A percentile compares a stretch with the other conserved stretches of the same genome.
These are phyloP conservation scores for Tethya wilhelma DNA, from an alignment of 37 sponge, comb jelly and placozoan species.

Conservation along the genomic window DNA sequence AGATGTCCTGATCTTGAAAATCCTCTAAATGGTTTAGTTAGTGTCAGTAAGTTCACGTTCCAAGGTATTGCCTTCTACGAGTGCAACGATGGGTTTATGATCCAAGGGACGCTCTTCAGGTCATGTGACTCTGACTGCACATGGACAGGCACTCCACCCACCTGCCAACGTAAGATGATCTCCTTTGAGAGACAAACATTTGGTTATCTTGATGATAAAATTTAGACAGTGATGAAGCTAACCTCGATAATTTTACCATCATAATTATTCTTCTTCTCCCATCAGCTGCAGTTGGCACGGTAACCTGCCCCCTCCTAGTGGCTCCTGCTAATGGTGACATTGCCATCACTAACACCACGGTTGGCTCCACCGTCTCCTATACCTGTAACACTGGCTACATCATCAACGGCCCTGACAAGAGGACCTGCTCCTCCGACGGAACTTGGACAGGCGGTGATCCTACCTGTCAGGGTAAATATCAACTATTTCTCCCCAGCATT, in stretches of 20 bases:
- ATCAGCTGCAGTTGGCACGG: conserved; percentile 8
- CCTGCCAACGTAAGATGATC: too few relatives aligned
- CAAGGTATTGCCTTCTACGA: conserved; percentile 20
- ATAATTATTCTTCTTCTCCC: too few relatives aligned
- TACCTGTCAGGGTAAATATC: neutral
- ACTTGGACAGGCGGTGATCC: conserved; percentile 25
- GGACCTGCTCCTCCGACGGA: conserved; percentile 30
- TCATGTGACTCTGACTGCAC: conserved; percentile 36
- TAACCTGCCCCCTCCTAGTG: neutral
- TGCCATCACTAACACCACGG: neutral
- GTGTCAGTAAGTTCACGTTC: conserved; percentile 7
- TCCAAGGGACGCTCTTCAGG: conserved; percentile 16
- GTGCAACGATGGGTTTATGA: conserved; percentile 44
- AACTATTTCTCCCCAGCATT: neutral
- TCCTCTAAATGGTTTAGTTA: conserved; percentile 32
- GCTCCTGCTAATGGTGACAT: neutral
- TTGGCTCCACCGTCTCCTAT: conserved; percentile 25
- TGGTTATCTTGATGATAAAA: too few relatives aligned
- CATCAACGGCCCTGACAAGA: conserved; percentile 23
- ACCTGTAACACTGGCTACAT: conserved; percentile 54
- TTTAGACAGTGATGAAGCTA: too few relatives aligned
- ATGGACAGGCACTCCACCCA: conserved; percentile 53
- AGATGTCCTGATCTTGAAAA: neutral
- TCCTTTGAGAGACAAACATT: too few relatives aligned
- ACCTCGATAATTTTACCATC: neutral